These are phyloP conservation scores for Meloidogyne floridensis DNA, from an alignment of 1,140 invertebrate genomes.

Conservation along the genomic window DNA sequence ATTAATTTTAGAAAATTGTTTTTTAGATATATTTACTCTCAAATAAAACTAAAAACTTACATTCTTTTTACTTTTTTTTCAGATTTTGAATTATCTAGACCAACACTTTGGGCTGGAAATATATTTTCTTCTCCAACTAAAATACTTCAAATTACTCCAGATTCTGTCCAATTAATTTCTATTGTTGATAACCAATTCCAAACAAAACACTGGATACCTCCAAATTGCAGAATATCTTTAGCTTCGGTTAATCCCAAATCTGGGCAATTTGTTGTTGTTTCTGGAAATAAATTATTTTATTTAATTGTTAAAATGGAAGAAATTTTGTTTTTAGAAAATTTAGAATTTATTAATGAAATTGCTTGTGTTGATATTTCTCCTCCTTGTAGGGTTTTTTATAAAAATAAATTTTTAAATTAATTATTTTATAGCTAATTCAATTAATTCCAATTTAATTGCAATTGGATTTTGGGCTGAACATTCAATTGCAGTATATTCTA, in stretches of 20 bases:
- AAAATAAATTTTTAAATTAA: neutral
- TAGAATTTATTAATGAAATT: slow-evolving; percentile 84
- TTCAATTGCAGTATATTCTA: slow-evolving; percentile 79
- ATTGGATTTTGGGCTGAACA: slow-evolving; percentile 97
- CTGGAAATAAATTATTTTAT: slow-evolving; percentile 84
- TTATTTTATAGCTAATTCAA: slow-evolving; percentile 68
- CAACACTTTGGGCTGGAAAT: slow-evolving; percentile 91
- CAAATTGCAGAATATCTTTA: slow-evolving; percentile 26
- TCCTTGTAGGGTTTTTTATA: slow-evolving; percentile 69
- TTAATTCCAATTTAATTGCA: slow-evolving; percentile 77
- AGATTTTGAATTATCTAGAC: slow-evolving; percentile 80
- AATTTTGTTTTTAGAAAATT: slow-evolving; percentile 69
- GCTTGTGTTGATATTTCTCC: slow-evolving; percentile 93
- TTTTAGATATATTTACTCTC: no score
- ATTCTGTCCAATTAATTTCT: slow-evolving; percentile 68
- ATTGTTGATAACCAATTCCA: slow-evolving; percentile 27
- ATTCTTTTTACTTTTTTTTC: slow-evolving; percentile 37
- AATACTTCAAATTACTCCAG: slow-evolving; percentile 80
- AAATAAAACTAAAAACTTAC: neutral
- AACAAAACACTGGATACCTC: slow-evolving; percentile 14
- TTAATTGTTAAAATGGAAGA: slow-evolving; percentile 77
- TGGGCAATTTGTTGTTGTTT: slow-evolving; percentile 82
- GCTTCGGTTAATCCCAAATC: slow-evolving; percentile 74
- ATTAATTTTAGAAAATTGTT: neutral
- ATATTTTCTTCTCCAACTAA: slow-evolving; percentile 75